A percentile compares a stretch with the other conserved stretches of the same genome.
Evolutionary conservation across 2,888 invertebrate species (phyloP).

Genomic region (Drosophila quinaria): DNA sequence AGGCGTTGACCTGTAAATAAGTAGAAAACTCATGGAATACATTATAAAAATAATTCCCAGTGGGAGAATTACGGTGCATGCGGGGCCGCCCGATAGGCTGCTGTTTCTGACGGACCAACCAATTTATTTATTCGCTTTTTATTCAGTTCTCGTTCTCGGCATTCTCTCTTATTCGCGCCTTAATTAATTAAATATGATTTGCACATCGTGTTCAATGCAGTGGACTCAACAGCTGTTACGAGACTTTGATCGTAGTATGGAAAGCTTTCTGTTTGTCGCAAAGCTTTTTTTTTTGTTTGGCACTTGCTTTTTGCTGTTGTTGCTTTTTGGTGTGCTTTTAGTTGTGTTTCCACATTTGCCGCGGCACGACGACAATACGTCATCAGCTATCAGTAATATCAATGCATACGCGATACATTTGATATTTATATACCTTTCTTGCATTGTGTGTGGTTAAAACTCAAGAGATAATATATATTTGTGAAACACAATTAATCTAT

Average conservation of each 20-base stretch:
- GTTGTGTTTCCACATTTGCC: slow-evolving; percentile 64
- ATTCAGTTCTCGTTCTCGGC: background rate
- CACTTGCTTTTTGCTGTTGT: slow-evolving; percentile 42
- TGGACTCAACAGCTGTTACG: slow-evolving; percentile 53
- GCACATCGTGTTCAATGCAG: slow-evolving; percentile 34
- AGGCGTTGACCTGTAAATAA: slow-evolving; percentile 72
- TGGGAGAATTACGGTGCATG: slow-evolving; percentile 17
- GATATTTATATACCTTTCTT: slow-evolving; percentile 19
- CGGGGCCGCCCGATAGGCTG: background rate
- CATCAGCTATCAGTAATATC: slow-evolving; percentile 29
- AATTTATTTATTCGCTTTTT: slow-evolving; percentile 22
- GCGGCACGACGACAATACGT: slow-evolving; percentile 56
- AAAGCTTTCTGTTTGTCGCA: slow-evolving; percentile 45
- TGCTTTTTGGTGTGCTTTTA: slow-evolving; percentile 55
- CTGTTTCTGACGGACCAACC: background rate
- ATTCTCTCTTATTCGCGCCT: background rate
- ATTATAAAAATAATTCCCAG: slow-evolving; percentile 59
- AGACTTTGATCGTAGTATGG: slow-evolving; percentile 32
- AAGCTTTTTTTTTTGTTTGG: slow-evolving; percentile 49
- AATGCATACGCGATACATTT: slow-evolving; percentile 33
- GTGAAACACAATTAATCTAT: slow-evolving; percentile 28
- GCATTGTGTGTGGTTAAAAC: slow-evolving; percentile 19
- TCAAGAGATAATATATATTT: slow-evolving; percentile 19
- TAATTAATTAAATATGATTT: slow-evolving; percentile 43
- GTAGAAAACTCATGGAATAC: slow-evolving; percentile 59